Base-by-base conservation (phyloP, 2,797 vertebrate genomes). In the Chanos chanos region DNA sequence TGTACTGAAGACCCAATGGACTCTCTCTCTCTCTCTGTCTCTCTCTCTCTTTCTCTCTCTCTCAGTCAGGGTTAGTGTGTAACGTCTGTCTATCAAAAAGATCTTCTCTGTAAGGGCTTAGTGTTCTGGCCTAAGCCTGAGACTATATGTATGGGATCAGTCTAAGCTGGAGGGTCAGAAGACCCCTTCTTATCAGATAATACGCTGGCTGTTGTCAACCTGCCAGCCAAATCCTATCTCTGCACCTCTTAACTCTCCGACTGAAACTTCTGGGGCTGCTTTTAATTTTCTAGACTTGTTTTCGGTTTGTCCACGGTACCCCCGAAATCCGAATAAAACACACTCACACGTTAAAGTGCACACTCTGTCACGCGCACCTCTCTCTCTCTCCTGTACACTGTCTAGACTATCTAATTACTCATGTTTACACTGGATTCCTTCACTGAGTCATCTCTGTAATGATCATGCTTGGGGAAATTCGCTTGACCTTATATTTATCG, bases 161-260 rank as follows among this genome's bases (percentile, higher is more conserved):
- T 60, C 24, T 36, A 59, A 13, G 56, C 27, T 7, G 41, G 69
- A 48, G 50, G 39, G 31, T 8, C 22, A 43, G 18, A 49, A 49
- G 53, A 68, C 66, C 63, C 61, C n/a, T 68, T 73, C 75, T 76
- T 68, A 88, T 87, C 84, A 79, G 76, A 81, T 86, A 89, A 89
- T 85, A 73, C 87, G 75, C 64, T 0, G 69, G 79, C 79, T 80
- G 75, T 87, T 85, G 81, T 74, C 74, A 50, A 39, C 69, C 74
- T 80, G 72, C 83, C 82, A 76, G 75, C 81, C 77, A 79, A 74
- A 51, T 63, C 39, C 70, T 52, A 41, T 73, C 71, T 73, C 72
- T 78, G 66, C 68, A 0, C 63, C 27, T 45, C 3, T 68, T 25
- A 31, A 66, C 18, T 53, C n/a, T 57, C 59, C 39, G 48, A 41